Conservation (phyloP, 2,888 invertebrate species). For the Gandaritis pyraliata region DNA sequence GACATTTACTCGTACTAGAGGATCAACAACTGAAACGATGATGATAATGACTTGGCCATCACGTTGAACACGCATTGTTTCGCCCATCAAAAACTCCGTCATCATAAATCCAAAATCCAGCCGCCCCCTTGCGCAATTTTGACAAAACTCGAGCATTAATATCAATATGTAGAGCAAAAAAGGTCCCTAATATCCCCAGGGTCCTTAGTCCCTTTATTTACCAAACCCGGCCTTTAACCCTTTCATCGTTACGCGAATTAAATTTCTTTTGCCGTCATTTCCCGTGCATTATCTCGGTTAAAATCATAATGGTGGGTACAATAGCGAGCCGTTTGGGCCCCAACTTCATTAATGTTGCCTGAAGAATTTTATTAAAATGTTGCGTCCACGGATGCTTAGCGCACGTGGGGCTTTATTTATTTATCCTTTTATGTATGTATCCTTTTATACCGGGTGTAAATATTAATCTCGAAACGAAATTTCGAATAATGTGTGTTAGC, state of each 20-base stretch:
- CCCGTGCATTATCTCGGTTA: conserved; percentile 83
- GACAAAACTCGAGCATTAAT: conserved; percentile 81
- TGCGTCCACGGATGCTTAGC: conserved; percentile 71
- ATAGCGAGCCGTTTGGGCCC: conserved; percentile 67
- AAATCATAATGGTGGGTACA: conserved; percentile 81
- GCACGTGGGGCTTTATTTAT: conserved; percentile 42
- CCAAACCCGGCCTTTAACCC: conserved; percentile 81
- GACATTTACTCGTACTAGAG: no score
- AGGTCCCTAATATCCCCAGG: conserved; percentile 76
- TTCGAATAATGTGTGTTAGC: no score
- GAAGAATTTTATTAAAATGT: conserved; percentile 83
- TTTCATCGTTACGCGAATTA: conserved; percentile 83
- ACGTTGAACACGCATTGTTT: conserved; percentile 11
- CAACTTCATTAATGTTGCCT: conserved; percentile 79
- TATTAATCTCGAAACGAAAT: no score
- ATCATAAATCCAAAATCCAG: conserved; percentile 45
- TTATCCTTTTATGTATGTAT: conserved; percentile 26
- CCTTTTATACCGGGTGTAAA: not conserved
- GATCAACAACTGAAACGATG: no score
- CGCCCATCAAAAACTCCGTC: conserved; percentile 25
- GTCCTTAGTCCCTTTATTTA: conserved; percentile 78
- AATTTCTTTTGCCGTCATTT: conserved; percentile 85
- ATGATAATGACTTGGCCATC: no score
- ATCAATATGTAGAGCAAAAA: conserved; percentile 82
- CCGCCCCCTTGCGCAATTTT: conserved; percentile 68